These are phyloP conservation scores for Aplocera efformata DNA, from an alignment of 2,888 invertebrate genomes.

Conservation along the genomic window DNA sequence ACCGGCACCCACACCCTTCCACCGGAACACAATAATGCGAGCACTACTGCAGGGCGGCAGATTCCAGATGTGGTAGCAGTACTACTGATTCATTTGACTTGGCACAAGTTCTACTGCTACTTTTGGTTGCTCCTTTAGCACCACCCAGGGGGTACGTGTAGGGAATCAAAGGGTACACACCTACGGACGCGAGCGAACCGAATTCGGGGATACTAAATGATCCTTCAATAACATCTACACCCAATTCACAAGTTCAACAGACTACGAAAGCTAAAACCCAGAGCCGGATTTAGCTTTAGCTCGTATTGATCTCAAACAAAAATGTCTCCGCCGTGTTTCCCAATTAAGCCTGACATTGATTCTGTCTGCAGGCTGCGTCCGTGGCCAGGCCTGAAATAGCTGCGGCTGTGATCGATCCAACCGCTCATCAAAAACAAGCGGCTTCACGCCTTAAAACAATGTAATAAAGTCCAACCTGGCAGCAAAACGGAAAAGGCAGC, in stretches of 20 bases:
- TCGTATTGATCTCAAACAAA: constrained; percentile 52
- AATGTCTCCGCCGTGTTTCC: constrained; percentile 54
- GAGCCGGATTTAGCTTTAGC: constrained; percentile 24
- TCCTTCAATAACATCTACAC: background rate
- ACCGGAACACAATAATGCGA: too few relatives aligned
- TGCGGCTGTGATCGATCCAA: constrained; percentile 42
- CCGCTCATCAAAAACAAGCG: constrained; percentile 8
- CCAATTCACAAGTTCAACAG: constrained; percentile 1
- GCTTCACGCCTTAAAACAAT: constrained; percentile 15
- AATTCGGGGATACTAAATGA: too few relatives aligned
- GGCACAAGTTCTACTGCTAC: too few relatives aligned
- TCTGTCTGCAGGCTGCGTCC: constrained; percentile 53
- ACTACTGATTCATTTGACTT: too few relatives aligned
- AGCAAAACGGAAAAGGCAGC: background rate
- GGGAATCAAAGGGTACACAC: too few relatives aligned
- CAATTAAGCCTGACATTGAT: constrained; percentile 71
- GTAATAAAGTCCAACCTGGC: constrained; percentile 6
- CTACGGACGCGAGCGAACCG: too few relatives aligned
- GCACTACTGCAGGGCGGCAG: too few relatives aligned
- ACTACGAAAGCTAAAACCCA: constrained; percentile 3
- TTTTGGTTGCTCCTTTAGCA: too few relatives aligned
- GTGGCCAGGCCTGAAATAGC: constrained; percentile 54
- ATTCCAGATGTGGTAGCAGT: too few relatives aligned
- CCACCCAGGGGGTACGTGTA: too few relatives aligned
- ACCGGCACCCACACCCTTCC: too few relatives aligned